A percentile compares a stretch with the other conserved stretches of the same genome.
Conservation (phyloP, 2,888 invertebrate species). For the Tineola bisselliella region DNA sequence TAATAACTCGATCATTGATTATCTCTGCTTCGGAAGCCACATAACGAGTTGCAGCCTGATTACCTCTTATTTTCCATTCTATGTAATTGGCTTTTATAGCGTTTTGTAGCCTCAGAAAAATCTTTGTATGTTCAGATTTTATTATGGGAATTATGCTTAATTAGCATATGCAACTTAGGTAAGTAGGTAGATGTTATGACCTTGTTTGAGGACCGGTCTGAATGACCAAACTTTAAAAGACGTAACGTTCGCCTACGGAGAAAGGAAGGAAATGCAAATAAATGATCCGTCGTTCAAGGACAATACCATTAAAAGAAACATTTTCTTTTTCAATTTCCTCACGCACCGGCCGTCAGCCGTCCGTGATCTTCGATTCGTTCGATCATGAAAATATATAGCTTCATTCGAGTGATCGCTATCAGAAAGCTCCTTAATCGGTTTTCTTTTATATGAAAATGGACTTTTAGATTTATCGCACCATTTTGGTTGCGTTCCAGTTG, state of each 20-base stretch:
- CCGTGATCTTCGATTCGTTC: conserved; percentile 58
- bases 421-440: conserved; percentile 66
- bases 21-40: conserved; percentile 7
- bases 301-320: conserved; percentile 48
- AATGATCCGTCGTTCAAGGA: conserved; percentile 33
- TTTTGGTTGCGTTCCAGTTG: conserved; percentile 54
- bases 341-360: conserved; percentile 59
- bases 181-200: too few relatives aligned
- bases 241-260: conserved; percentile 12
- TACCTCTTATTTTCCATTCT: conserved; percentile 15
- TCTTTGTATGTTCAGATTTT: too few relatives aligned
- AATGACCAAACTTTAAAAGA: not conserved
- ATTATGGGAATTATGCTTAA: too few relatives aligned
- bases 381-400: conserved; percentile 68
- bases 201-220: not conserved
- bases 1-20: not conserved
- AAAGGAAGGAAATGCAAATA: conserved; percentile 28
- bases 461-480: conserved; percentile 61
- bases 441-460: conserved; percentile 67
- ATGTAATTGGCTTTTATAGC: not conserved
- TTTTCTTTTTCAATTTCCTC: conserved; percentile 59
- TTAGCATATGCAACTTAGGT: too few relatives aligned
- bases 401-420: conserved; percentile 63
- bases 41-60: conserved; percentile 25
- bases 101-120: too few relatives aligned